These are phyloP conservation scores for Trachelus iudaicus DNA, from an alignment of 2,888 invertebrate species.

Conservation along the genomic window DNA sequence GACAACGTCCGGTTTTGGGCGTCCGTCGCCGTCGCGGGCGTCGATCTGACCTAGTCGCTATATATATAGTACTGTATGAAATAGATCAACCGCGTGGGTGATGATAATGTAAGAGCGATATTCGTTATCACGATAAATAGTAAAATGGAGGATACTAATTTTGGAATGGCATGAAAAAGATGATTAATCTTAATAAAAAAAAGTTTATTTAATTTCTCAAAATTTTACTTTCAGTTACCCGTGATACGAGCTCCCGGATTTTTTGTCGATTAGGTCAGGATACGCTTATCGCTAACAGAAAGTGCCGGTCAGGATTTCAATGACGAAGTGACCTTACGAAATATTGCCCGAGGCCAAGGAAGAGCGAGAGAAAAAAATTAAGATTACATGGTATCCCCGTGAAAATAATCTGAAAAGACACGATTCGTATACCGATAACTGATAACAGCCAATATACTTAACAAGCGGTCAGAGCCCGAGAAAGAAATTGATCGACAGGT, in stretches of 20 bases:
- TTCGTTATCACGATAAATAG: not conserved
- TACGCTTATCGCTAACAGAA: not conserved
- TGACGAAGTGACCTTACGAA: too few relatives aligned
- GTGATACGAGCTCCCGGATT: too few relatives aligned
- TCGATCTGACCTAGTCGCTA: not conserved
- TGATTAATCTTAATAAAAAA: too few relatives aligned
- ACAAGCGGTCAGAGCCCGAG: too few relatives aligned
- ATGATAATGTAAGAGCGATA: too few relatives aligned
- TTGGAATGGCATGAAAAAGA: not conserved
- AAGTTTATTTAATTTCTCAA: too few relatives aligned
- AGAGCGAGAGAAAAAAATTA: too few relatives aligned
- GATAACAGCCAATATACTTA: not conserved
- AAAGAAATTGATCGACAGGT: not conserved
- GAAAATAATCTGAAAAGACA: not conserved
- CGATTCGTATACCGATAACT: not conserved
- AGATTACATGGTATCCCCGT: not conserved
- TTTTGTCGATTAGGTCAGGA: not conserved
- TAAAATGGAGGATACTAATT: not conserved
- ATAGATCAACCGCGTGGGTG: not conserved
- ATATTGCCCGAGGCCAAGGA: too few relatives aligned
- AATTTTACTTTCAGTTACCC: not conserved
- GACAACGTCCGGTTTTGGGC: constrained; percentile 13
- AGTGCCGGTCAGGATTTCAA: not conserved
- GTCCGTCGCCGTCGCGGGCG: not conserved
- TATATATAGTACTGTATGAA: not conserved